A percentile compares a stretch with the other conserved stretches of the same genome.
phyloP scores from a whole-genome alignment of 2,888 invertebrate species.

The Tryphoninae sp. region DNA sequence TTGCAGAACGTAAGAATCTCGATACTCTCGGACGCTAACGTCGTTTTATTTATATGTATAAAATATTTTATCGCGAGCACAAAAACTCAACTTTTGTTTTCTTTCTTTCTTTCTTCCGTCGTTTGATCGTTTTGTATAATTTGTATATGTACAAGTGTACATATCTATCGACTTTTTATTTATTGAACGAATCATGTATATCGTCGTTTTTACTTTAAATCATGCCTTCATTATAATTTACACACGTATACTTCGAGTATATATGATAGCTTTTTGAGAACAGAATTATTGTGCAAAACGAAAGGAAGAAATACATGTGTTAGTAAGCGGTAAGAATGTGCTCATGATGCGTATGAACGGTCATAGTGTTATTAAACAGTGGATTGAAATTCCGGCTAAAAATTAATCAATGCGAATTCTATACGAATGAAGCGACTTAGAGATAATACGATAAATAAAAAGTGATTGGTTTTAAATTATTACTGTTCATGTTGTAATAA shows the following conservation, averaged over 20 bases:
- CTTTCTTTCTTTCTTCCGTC: background rate
- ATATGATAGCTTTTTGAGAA: slow-evolving; percentile 26
- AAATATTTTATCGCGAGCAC: slow-evolving; percentile 5
- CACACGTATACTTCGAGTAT: slow-evolving; percentile 22
- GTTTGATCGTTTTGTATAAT: slow-evolving; percentile 23
- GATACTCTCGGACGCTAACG: slow-evolving; percentile 1
- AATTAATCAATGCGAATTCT: slow-evolving; percentile 47
- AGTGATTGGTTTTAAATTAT: slow-evolving; percentile 45
- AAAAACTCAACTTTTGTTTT: background rate
- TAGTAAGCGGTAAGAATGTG: slow-evolving; percentile 43
- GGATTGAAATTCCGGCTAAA: slow-evolving; percentile 48
- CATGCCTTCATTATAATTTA: slow-evolving; percentile 39
- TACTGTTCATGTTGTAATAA: background rate
- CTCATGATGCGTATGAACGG: slow-evolving; percentile 44
- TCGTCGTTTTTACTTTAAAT: slow-evolving; percentile 19
- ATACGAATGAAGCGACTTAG: slow-evolving; percentile 47
- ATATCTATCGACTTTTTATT: slow-evolving; percentile 47
- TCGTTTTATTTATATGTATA: slow-evolving; percentile 13
- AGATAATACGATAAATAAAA: slow-evolving; percentile 56
- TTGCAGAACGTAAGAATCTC: background rate
- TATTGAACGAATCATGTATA: slow-evolving; percentile 50
- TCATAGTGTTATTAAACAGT: slow-evolving; percentile 19
- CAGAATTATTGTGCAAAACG: slow-evolving; percentile 32
- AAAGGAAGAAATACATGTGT: slow-evolving; percentile 20
- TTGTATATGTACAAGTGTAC: slow-evolving; percentile 41